Percentiles rank a stretch among this genome's conserved stretches.
phyloP scores from a whole-genome alignment of 2,113 vertebrate species.

The Talpa occidentalis region DNA sequence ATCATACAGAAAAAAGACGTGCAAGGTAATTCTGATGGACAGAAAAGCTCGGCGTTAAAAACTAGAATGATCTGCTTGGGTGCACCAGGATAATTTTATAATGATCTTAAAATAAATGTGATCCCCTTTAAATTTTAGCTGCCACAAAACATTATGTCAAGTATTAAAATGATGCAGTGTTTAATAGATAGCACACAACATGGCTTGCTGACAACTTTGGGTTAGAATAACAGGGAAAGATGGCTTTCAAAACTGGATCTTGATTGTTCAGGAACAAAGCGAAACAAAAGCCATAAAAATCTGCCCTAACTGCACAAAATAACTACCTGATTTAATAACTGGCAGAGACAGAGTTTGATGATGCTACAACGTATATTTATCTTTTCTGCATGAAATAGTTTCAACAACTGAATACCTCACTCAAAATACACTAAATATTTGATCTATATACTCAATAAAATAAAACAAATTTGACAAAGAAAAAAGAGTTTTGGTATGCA shows the following conservation, averaged over 20 bases:
- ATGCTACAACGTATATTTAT: background rate
- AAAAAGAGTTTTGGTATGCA: slow-evolving; percentile 36
- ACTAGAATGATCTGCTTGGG: slow-evolving; percentile 57
- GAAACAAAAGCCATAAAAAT: background rate
- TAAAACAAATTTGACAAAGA: slow-evolving; percentile 28
- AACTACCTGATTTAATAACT: background rate
- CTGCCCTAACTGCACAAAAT: slow-evolving; percentile 1
- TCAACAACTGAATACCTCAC: slow-evolving; percentile 55
- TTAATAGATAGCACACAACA: background rate
- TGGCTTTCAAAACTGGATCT: background rate
- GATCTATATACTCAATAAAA: background rate
- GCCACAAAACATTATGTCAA: slow-evolving; percentile 65
- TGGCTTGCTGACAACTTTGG: background rate
- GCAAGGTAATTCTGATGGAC: slow-evolving; percentile 71
- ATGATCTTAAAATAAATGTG: slow-evolving; percentile 78
- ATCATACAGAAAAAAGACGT: slow-evolving; percentile 50
- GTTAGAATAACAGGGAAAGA: background rate
- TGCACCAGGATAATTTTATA: slow-evolving; percentile 70
- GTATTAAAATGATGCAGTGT: slow-evolving; percentile 31
- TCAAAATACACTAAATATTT: background rate
- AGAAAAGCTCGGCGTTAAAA: slow-evolving; percentile 67
- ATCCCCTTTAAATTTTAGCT: slow-evolving; percentile 70
- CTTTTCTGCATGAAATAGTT: slow-evolving; percentile 1
- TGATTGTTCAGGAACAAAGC: background rate
- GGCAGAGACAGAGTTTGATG: background rate